Percentiles rank a stretch among this genome's conserved stretches.
phyloP scores from a whole-genome alignment of 2,888 invertebrate genomes.

The Nomada lathburiana region DNA sequence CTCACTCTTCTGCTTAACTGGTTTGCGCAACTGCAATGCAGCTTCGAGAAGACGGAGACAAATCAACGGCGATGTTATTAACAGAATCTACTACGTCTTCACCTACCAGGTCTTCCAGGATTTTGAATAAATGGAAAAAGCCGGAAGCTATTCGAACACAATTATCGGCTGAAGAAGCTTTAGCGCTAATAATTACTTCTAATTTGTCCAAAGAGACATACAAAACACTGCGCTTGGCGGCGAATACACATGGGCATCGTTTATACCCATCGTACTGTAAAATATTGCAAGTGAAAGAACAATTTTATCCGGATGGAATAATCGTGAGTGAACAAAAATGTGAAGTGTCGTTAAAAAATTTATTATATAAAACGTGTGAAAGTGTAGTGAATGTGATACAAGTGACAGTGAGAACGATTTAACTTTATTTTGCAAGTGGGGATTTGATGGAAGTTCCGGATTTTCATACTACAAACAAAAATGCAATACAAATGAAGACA shows the following conservation, averaged over 20 bases:
- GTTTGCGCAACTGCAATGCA: slow-evolving; percentile 13
- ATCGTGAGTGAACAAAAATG: neutral
- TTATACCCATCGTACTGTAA: slow-evolving; percentile 14
- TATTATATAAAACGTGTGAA: slow-evolving; percentile 19
- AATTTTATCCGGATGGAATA: slow-evolving; percentile 7
- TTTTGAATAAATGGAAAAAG: neutral
- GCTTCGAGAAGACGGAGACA: neutral
- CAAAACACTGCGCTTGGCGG: neutral
- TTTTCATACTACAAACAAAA: slow-evolving; percentile 10
- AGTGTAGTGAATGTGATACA: slow-evolving; percentile 4
- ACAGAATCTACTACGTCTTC: neutral
- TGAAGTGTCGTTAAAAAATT: slow-evolving; percentile 10
- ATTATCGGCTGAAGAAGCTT: slow-evolving; percentile 12
- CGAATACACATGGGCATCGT: slow-evolving; percentile 7
- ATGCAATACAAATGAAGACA: neutral
- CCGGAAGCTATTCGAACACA: neutral
- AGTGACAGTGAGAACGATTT: neutral
- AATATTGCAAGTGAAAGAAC: slow-evolving; percentile 10
- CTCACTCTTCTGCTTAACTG: neutral
- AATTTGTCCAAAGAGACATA: neutral
- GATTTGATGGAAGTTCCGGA: slow-evolving; percentile 11
- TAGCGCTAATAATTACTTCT: slow-evolving; percentile 4
- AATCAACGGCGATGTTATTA: slow-evolving; percentile 6
- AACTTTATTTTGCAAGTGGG: slow-evolving; percentile 25
- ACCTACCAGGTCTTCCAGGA: neutral